Base-by-base conservation (phyloP, 2,888 invertebrate genomes). In the Baccha elongata region DNA sequence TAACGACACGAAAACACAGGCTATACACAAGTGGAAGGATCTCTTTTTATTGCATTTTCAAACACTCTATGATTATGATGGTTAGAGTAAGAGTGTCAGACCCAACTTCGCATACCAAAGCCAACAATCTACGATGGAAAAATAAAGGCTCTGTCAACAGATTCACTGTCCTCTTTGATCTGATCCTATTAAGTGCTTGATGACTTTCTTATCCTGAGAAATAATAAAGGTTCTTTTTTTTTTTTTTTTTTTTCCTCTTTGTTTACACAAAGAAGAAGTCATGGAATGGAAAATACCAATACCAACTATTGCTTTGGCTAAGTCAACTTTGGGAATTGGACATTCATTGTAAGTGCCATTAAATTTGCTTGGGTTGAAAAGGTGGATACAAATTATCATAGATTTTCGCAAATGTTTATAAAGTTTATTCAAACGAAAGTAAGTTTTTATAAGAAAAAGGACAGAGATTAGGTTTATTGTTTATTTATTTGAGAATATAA, bases 141-240 rank as follows among this genome's bases (percentile, higher is more conserved):
- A 52, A 44, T 23, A 40, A 72, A 76, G 72, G 52, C 60, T 72
- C 29, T 52, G 42, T 72, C 78, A 42, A 58, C 72, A 65, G 65
- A 72, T 78, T 78, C 48, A 42, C 52, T 52, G 55, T 11, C 42
- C 21, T 8, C 40, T 55, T 50, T 55, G 48, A 48, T 64, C 42
- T 13, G 26, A 52, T 72, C 65, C 65, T 60, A 72, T 65, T 65
- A 78, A 72, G 50, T 65, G 65, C 19, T 50, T 58, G 58, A 78
- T 72, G 72, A 60, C 72, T 72, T 60, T 52, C 65, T 78, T 72
- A 78, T 72, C 72, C 65, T 10, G 50, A 26, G 78, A 65, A 65
- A 78, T 72, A 65, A n/a, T n/a, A n/a, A n/a, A 65, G 65, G 64
- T 50, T 58, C 13, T 10, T 6, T 17, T 29, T 32, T 53, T 19